Percentiles rank a stretch among this genome's conserved stretches.
Conservation (phyloP, 2,797 vertebrate genomes). For the Tapirus indicus region DNA sequence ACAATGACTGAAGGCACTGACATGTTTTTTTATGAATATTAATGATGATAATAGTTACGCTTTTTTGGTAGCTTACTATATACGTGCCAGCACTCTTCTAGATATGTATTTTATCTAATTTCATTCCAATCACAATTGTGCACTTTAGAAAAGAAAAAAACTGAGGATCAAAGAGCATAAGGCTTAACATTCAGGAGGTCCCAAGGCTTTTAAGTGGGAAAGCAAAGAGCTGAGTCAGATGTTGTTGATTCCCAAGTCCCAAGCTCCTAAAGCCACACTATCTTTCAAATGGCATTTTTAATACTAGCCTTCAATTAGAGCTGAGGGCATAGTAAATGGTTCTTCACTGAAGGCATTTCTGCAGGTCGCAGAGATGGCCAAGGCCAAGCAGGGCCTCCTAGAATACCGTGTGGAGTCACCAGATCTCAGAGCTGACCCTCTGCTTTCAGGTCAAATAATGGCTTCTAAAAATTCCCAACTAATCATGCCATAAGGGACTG, state of each 20-base stretch:
- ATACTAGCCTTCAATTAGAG: neutral
- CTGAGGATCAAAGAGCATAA: neutral
- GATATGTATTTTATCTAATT: neutral
- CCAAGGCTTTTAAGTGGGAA: neutral
- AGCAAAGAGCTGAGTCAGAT: neutral
- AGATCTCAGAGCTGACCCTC: neutral
- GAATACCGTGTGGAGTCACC: neutral
- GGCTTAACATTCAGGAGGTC: neutral
- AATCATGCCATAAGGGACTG: neutral
- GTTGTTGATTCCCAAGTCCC: neutral
- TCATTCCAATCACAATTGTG: neutral
- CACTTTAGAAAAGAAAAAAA: neutral
- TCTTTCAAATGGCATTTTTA: neutral
- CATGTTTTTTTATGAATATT: neutral
- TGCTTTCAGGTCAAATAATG: slow-evolving; percentile 2
- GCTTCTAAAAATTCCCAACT: neutral
- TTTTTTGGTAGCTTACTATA: neutral
- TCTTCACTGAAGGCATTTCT: slow-evolving; percentile 1
- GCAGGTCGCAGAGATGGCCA: neutral
- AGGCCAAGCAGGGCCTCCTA: neutral
- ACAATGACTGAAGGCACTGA: neutral
- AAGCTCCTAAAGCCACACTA: neutral
- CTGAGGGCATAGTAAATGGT: neutral
- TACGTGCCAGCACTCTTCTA: neutral
- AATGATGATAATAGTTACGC: neutral